Evolutionary conservation across 1,140 invertebrate species (phyloP).

Genomic region (Cotesia glomerata): DNA sequence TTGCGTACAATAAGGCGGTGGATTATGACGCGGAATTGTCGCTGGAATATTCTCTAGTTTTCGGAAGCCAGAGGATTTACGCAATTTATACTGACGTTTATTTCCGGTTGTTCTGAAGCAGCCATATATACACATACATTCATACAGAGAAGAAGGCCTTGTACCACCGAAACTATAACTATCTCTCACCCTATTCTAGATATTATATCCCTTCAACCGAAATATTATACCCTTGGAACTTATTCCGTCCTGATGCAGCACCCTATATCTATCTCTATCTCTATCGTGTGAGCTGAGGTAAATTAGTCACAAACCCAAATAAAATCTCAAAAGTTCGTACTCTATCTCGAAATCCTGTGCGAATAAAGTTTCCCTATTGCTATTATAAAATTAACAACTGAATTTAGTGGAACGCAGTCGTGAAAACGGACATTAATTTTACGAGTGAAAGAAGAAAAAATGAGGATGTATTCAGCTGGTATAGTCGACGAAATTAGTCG

Average conservation of each 20-base stretch:
- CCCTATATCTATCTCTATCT: too few species aligned
- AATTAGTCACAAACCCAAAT: too few species aligned
- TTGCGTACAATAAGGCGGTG: conserved; percentile 15
- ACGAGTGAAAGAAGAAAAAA: too few species aligned
- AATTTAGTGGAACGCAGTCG: too few species aligned
- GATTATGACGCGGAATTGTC: conserved; percentile 31
- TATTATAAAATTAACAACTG: too few species aligned
- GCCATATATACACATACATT: neutral
- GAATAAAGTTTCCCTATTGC: too few species aligned
- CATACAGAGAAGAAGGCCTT: neutral
- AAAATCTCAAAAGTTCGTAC: too few species aligned
- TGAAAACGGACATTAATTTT: too few species aligned
- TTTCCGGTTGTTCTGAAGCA: conserved; percentile 21
- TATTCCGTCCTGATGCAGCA: neutral
- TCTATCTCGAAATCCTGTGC: too few species aligned
- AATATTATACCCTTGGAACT: neutral
- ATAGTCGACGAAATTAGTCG: neutral
- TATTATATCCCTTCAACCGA: neutral
- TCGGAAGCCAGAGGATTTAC: conserved; percentile 17
- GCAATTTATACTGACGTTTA: conserved; percentile 17
- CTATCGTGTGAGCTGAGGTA: too few species aligned
- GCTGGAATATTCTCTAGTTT: conserved; percentile 23
- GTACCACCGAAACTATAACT: neutral
- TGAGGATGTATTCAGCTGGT: neutral
- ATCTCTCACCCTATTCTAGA: neutral